Conservation (phyloP, 2,888 invertebrate species). For the Sisyra nigra region DNA sequence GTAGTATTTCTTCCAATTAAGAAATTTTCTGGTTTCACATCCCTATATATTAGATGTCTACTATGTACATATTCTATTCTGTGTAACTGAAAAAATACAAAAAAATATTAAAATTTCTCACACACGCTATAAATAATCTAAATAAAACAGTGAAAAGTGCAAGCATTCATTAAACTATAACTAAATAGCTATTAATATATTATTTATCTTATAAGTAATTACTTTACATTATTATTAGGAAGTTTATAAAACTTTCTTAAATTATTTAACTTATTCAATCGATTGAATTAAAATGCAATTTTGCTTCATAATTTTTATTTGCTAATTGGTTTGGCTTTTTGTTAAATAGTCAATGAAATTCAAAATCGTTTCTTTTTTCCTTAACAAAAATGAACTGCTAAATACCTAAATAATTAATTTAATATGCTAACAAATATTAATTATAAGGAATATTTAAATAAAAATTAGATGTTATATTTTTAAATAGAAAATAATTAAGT, state of each 20-base stretch:
- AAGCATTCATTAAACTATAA: too few relatives aligned
- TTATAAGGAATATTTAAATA: too few relatives aligned
- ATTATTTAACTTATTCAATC: neutral
- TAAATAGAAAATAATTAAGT: too few relatives aligned
- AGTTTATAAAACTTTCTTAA: neutral
- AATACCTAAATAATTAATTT: too few relatives aligned
- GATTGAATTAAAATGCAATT: neutral
- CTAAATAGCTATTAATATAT: too few relatives aligned
- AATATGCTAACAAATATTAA: too few relatives aligned
- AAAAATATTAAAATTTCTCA: conserved; percentile 1
- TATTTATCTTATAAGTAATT: too few relatives aligned
- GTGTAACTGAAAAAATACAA: conserved; percentile 57
- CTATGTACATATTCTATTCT: conserved; percentile 99
- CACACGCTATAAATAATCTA: neutral
- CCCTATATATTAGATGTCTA: conserved; percentile 96
- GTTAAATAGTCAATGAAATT: too few relatives aligned
- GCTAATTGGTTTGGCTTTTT: neutral
- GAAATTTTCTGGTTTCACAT: conserved; percentile 99
- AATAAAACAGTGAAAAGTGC: too few relatives aligned
- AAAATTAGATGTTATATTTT: too few relatives aligned
- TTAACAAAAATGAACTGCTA: too few relatives aligned
- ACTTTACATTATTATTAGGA: neutral
- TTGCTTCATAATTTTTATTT: conserved; percentile 1
- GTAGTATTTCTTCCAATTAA: conserved; percentile 95
- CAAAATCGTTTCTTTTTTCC: too few relatives aligned